Evolutionary conservation across 2,888 invertebrate species (phyloP).

Genomic region (Cryptus viduatorius): DNA sequence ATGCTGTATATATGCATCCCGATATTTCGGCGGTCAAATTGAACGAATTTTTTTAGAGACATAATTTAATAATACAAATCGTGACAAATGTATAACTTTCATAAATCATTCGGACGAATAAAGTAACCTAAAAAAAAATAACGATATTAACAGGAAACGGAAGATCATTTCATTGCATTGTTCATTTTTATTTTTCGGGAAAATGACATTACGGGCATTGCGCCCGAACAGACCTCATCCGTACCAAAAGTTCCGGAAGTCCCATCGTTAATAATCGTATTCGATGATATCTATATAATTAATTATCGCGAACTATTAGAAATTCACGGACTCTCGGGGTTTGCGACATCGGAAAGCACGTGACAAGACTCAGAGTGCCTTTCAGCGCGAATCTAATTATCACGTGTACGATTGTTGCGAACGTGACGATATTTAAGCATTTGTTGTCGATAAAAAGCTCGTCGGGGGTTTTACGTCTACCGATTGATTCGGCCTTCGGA

Average conservation of each 20-base stretch:
- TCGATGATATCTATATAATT: background rate
- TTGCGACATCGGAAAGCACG: constrained; percentile 5
- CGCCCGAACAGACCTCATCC: background rate
- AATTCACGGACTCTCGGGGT: background rate
- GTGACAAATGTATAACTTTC: too few relatives aligned
- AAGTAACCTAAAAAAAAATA: constrained; percentile 50
- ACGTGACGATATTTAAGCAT: constrained; percentile 72
- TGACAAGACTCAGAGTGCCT: constrained; percentile 25
- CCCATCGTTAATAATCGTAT: background rate
- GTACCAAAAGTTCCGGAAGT: background rate
- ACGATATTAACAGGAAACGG: background rate
- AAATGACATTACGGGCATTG: background rate
- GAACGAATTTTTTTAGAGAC: too few relatives aligned
- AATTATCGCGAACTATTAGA: background rate
- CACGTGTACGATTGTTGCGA: constrained; percentile 23
- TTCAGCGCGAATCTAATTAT: constrained; percentile 72
- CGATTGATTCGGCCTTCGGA: constrained; percentile 68
- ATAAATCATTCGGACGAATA: constrained; percentile 20
- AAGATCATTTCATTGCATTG: background rate
- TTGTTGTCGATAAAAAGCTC: constrained; percentile 25
- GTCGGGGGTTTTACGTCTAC: constrained; percentile 18
- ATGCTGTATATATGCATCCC: too few relatives aligned
- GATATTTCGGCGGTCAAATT: too few relatives aligned
- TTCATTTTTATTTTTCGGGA: background rate
- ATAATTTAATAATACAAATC: too few relatives aligned